Evolutionary conservation across 2,888 invertebrate species (phyloP), one percentile per base, ranked within the genome.

Genomic region (Tolmerus cingulatus): DNA sequence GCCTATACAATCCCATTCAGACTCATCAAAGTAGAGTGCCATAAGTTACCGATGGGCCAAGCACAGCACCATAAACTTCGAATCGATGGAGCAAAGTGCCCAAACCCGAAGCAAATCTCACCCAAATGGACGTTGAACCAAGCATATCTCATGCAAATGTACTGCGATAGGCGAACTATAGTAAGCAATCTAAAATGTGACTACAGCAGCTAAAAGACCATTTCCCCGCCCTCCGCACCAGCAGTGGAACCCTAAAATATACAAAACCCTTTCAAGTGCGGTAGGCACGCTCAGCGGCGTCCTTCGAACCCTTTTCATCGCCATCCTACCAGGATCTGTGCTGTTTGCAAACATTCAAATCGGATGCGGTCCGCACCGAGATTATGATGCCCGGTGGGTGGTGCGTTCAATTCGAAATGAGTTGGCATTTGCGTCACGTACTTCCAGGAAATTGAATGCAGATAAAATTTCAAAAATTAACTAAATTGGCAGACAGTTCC

Each of bases 401-500:
- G n/a, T 76, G 34, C 30, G 34, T 74, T 5, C 30, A 74, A 34
- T 27, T 14, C 30, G 2, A 74, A 46, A 30, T 74, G 30, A 16
- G 74, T 76, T 76, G 5, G 5, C 19, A 76, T 76, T 76, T 76
- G 3, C 19, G n/a, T 76, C 76, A 76, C 76, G 76, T 76, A 37
- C 40, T 1, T 30, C 5, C 16, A 66, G n/a, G 37, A 76, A 76
- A 76, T 76, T 76, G 76, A 76, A 76, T 76, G 76, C 76, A 76
- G 76, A 76, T 76, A 76, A 76, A 76, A 76, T 76, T 76, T 76
- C 76, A 76, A 76, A 76, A 76, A 76, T 76, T 76, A 76, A 76
- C 76, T 19, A 76, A 76, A 76, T 76, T 76, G 76, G 37, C 76
- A 76, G 76, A 76, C 76, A 76, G 76, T 9, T 16, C 16, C 34